Evolutionary conservation across 2,113 vertebrate genomes (phyloP).

Genomic region (Peromyscus maniculatus): DNA sequence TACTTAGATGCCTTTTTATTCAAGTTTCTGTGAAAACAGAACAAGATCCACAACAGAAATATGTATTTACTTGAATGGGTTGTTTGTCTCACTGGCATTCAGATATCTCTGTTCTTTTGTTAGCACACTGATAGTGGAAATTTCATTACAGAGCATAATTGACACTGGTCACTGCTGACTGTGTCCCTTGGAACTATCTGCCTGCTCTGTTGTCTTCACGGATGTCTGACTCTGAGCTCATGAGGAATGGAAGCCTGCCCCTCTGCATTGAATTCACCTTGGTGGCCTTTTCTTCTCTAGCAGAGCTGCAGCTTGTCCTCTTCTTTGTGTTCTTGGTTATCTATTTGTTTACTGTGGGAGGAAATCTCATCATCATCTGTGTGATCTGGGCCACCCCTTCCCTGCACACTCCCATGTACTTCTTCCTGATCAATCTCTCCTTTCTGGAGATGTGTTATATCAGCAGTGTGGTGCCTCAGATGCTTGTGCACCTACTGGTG

Average conservation of each 20-base stretch:
- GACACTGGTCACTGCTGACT: background rate
- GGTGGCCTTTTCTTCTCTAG: slow-evolving; percentile 75
- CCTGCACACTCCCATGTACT: slow-evolving; percentile 81
- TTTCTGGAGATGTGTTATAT: slow-evolving; percentile 78
- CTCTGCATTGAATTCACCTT: slow-evolving; percentile 70
- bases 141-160: background rate
- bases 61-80: background rate
- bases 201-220: background rate
- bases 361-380: slow-evolving; percentile 74
- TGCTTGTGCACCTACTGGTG: slow-evolving; percentile 72
- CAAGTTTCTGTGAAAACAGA: background rate
- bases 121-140: background rate
- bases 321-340: slow-evolving; percentile 69
- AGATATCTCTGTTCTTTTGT: background rate
- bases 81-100: background rate
- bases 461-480: slow-evolving; percentile 77
- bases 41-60: background rate
- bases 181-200: background rate
- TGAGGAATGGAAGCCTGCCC: slow-evolving; percentile 55
- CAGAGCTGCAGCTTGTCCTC: slow-evolving; percentile 67
- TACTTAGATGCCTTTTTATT: background rate
- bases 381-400: slow-evolving; percentile 59
- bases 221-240: slow-evolving; percentile 15
- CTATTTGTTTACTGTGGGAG: slow-evolving; percentile 61
- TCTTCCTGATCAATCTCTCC: slow-evolving; percentile 79